These are phyloP conservation scores for Porites rus DNA, from an alignment of 92 coral and sea anemone species.

Conservation along the genomic window DNA sequence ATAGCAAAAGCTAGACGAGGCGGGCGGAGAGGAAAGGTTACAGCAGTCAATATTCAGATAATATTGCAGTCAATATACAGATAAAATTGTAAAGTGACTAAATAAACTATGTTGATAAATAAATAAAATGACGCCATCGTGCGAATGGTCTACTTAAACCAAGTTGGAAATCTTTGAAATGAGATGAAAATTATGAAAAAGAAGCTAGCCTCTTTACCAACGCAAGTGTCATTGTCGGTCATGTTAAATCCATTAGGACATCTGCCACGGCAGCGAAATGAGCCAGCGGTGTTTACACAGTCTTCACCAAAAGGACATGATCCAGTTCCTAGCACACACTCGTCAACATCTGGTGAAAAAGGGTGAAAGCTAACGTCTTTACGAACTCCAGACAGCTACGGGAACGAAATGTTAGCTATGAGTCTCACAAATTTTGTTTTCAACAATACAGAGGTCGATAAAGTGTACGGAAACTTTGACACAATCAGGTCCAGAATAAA, in stretches of 20 bases:
- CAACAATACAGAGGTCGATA: no score
- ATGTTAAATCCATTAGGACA: conserved; percentile 80
- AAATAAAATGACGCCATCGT: background rate
- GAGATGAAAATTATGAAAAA: background rate
- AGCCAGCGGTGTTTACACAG: conserved; percentile 79
- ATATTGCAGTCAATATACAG: no score
- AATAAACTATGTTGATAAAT: no score
- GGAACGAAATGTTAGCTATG: no score
- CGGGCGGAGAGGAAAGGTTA: no score
- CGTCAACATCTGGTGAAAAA: conserved; percentile 70
- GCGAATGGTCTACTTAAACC: no score
- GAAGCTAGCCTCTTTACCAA: conserved; percentile 44
- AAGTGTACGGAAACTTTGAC: no score
- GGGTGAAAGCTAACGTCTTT: background rate
- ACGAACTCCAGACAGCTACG: background rate
- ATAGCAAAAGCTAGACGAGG: no score
- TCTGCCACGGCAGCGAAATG: conserved; percentile 64
- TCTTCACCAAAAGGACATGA: conserved; percentile 68
- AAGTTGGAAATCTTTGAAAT: background rate
- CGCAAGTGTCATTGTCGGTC: conserved; percentile 69
- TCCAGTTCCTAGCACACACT: conserved; percentile 64
- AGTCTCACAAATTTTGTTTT: no score
- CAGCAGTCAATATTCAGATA: no score
- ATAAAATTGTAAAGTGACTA: no score
- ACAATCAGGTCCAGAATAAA: no score